Evolutionary conservation across 1,140 invertebrate species (phyloP), one percentile per base, ranked within the genome.

Genomic region (Schlechtendalia chinensis): DNA sequence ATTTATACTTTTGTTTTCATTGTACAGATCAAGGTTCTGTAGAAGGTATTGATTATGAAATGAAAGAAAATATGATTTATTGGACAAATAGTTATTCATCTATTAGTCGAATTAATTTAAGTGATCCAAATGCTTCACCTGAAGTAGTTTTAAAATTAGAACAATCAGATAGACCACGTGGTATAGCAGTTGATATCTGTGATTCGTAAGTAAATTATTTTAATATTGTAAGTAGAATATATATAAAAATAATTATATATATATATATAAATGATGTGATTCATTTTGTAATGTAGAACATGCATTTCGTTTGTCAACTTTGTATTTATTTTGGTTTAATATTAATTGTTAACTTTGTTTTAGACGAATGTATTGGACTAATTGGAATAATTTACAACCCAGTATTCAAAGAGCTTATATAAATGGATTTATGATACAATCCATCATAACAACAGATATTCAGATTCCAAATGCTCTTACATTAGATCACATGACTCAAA

Each of bases 1-100:
- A 39, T 47, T n/a, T n/a, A n/a, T n/a, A n/a, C 6, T 82, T 63
- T 22, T 54, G 39, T 50, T 80, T 67, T 63, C 27, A 74, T 81
- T 81, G 82, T 84, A 72, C 81, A 88, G 90, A 89, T 81, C 91
- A 91, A 87, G 93, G 93, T 4, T 90, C 92, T 0, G 93, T 94
- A 1, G 94, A 96, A 87, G 94, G 94, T 19, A 85, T 96, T 83
- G 91, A 93, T 24, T 95, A 90, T 85, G 92, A 94, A 83, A 86
- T 87, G 59, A 83, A 88, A 0, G 86, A 90, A 59, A 87, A 90
- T 80, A 88, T 90, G 65, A 86, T 96, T 0, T 96, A 94, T 85
- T 96, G 93, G 93, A 96, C 95, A 4, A 93, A 92, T 84, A 92
- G 90, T 83, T 90, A 93, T 84, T 91, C 92, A 0, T 90, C 91